These are phyloP conservation scores for Argentina silus DNA, from an alignment of 2,797 vertebrate species.

Conservation along the genomic window DNA sequence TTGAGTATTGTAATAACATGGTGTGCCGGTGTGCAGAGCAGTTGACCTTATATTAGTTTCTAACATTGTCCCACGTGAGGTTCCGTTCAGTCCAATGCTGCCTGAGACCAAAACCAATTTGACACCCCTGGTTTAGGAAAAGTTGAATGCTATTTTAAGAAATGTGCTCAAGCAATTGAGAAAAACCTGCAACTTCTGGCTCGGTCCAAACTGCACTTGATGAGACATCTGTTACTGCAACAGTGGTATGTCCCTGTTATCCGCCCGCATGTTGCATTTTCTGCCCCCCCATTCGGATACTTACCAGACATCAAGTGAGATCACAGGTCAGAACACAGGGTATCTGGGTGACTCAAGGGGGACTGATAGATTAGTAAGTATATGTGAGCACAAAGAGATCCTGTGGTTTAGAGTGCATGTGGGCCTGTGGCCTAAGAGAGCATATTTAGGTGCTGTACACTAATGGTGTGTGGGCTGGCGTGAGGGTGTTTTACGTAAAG, in stretches of 20 bases:
- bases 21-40: too few species aligned
- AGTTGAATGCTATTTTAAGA: too few species aligned
- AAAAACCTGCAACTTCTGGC: not conserved
- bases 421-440: not conserved
- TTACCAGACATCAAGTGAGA: conserved; percentile 3
- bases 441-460: not conserved
- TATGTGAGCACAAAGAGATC: not conserved
- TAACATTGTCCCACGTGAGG: too few species aligned
- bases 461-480: not conserved
- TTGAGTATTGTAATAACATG: too few species aligned
- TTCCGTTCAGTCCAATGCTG: too few species aligned
- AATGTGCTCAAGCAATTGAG: not conserved
- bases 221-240: not conserved
- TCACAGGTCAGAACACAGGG: not conserved
- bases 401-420: not conserved
- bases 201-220: not conserved
- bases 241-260: not conserved
- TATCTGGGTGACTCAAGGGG: not conserved
- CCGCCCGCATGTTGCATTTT: not conserved
- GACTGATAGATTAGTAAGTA: not conserved
- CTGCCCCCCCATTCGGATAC: not conserved
- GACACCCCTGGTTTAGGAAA: too few species aligned
- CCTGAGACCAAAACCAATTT: too few species aligned
- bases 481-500: not conserved
- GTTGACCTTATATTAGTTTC: too few species aligned